Conservation (phyloP, 92 coral and sea anemone species). For the Meandrina meandrites region DNA sequence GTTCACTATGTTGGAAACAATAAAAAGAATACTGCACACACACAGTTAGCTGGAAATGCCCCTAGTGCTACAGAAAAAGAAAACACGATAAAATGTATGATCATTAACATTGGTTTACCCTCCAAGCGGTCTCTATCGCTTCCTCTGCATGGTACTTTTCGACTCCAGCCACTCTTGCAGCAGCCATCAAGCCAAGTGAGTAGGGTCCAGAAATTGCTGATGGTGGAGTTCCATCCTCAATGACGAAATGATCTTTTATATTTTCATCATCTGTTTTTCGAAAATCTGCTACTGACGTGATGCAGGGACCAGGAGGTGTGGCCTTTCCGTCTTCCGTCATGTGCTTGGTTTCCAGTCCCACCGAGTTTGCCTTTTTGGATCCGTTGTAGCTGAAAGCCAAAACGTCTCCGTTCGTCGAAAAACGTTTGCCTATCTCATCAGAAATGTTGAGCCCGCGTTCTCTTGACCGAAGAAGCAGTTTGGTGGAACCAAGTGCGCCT, state of each 20-base stretch:
- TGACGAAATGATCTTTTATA: conserved; percentile 15
- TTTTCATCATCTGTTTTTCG: neutral
- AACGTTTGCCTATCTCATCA: conserved; percentile 28
- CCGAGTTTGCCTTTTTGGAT: conserved; percentile 19
- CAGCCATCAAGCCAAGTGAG: conserved; percentile 25
- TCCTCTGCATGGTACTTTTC: conserved; percentile 11
- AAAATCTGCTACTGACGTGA: conserved; percentile 49
- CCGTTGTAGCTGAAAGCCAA: conserved; percentile 55
- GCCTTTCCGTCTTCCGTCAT: neutral
- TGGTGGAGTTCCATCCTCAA: conserved; percentile 56
- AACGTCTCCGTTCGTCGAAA: conserved; percentile 67
- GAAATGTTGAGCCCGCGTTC: conserved; percentile 56
- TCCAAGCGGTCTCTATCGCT: neutral
- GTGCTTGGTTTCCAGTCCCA: conserved; percentile 35
- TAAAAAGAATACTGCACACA: no score
- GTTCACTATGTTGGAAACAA: no score
- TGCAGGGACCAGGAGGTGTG: conserved; percentile 59
- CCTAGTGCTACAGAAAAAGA: no score
- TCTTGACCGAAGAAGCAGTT: conserved; percentile 60
- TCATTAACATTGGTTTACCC: neutral
- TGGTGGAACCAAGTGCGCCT: conserved; percentile 64
- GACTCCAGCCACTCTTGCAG: conserved; percentile 25
- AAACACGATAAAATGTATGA: no score
- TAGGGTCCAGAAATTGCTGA: neutral
- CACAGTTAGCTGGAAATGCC: no score